Conservation (phyloP, 37 sponge, comb jelly and placozoan genomes). For the Chondrilla cf. caribensis region DNA sequence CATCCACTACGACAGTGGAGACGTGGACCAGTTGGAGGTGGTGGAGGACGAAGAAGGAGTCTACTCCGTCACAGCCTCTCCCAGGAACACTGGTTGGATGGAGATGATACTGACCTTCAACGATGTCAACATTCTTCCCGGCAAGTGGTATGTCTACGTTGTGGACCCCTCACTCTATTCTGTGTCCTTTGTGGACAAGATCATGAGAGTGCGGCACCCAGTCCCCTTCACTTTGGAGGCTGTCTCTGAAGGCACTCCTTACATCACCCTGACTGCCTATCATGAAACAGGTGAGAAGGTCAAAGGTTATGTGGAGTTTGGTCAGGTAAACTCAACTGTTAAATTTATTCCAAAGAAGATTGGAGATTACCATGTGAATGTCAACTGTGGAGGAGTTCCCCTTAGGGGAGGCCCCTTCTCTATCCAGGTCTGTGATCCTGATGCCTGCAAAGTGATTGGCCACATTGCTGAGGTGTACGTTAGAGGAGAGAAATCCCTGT, state of each 20-base stretch:
- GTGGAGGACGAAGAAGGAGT: constrained; percentile 2
- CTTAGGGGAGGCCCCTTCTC: constrained; percentile 77
- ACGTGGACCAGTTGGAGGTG: constrained; percentile 21
- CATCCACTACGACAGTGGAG: constrained; percentile 22
- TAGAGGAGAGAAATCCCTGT: constrained; percentile 20
- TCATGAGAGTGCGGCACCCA: not conserved
- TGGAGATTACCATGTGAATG: constrained; percentile 67
- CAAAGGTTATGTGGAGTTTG: constrained; percentile 37
- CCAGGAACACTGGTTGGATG: constrained; percentile 40
- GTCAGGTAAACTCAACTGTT: constrained; percentile 16
- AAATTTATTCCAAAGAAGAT: constrained; percentile 59
- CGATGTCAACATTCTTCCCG: constrained; percentile 22
- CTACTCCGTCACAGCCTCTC: constrained; percentile 18
- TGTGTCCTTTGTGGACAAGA: not conserved
- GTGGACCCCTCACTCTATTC: constrained; percentile 23
- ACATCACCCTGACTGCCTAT: constrained; percentile 32
- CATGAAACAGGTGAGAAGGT: constrained; percentile 42
- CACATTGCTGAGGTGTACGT: constrained; percentile 21
- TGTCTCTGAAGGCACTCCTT: constrained; percentile 29
- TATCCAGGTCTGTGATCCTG: constrained; percentile 60
- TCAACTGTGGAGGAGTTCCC: constrained; percentile 44
- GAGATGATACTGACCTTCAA: constrained; percentile 47
- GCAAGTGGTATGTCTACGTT: constrained; percentile 1
- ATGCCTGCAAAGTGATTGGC: constrained; percentile 36
- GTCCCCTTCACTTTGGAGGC: not conserved